A percentile compares a stretch with the other conserved stretches of the same genome.
These are phyloP conservation scores for Intellagama lesueurii DNA, from an alignment of 2,797 vertebrate species.

Conservation along the genomic window DNA sequence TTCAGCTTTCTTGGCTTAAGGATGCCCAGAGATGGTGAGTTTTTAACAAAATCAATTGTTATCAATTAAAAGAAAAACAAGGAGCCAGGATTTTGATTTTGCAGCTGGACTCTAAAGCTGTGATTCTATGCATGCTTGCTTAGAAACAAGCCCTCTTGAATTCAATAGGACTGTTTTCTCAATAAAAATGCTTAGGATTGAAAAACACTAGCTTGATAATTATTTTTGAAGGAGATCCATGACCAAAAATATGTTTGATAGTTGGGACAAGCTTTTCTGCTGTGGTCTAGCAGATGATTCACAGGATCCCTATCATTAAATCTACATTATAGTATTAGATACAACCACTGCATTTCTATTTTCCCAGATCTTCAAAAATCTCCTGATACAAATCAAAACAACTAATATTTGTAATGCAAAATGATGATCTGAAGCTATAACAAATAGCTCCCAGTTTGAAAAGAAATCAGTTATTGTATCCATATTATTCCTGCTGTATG, in stretches of 20 bases:
- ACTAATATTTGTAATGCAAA: neutral
- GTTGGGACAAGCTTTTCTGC: neutral
- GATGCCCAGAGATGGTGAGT: slow-evolving; percentile 9
- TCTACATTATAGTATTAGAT: neutral
- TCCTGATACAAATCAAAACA: neutral
- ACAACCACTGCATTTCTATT: neutral
- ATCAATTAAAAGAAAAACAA: neutral
- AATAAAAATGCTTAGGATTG: neutral
- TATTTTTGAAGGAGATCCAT: neutral
- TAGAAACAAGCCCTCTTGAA: neutral
- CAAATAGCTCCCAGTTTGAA: neutral
- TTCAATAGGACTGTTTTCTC: no score
- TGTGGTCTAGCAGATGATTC: neutral
- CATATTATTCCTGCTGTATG: neutral
- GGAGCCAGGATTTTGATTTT: neutral
- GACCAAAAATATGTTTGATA: neutral
- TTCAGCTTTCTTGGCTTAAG: neutral
- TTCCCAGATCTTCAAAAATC: neutral
- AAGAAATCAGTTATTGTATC: neutral
- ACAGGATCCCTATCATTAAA: neutral
- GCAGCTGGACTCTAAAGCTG: neutral
- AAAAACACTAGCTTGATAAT: neutral
- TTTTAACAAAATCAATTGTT: neutral
- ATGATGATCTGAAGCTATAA: neutral
- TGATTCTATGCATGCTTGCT: neutral